Base-by-base conservation (phyloP, 1,140 invertebrate species). In the Hyles euphorbiae region DNA sequence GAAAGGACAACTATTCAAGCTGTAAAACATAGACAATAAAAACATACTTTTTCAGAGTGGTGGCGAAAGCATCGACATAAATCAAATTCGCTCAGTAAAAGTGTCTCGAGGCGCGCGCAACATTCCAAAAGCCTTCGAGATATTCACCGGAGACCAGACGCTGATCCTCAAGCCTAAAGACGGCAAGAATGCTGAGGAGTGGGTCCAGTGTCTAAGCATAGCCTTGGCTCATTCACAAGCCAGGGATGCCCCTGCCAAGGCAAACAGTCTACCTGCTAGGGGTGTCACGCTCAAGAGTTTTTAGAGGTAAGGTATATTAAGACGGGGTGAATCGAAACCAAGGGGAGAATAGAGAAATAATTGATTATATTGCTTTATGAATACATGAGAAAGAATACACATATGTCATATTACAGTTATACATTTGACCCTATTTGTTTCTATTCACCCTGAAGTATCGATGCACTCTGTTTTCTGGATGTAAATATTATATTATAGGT, bases 71-170 rank as follows among this genome's bases (percentile, higher is more conserved):
- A 96, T 97, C 65, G 95, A 96, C 78, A 94, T 98, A 0, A 95
- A 97, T 82, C 95, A 97, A 87, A 98, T 98, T 58, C 92, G 96
- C 40, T 97, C 95, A 64, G 96, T 98, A 1, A 96, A 97, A 82
- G 97, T 98, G 6, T 94, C 94, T 1, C 90, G 95, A 57, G 94
- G 94, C 12, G 95, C 94, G 50, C 92, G 96, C 55, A 96, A 96
- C 76, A 97, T 98, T 76, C 96, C 97, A 7, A 97, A 96, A 87
- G 96, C 97, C 2, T 98, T 98, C 90, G 97, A 98, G 91, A 98
- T 98, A 63, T 98, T 98, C 87, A 98, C 97, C 1, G 95, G 95
- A 51, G 96, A 98, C 79, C 95, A 96, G 78, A 96, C 95, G 6
- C 93, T 97, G 70, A 96, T 98, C 71, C 91, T 98, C 54, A 98